Evolutionary conservation across 2,113 vertebrate species (phyloP).

Genomic region (Manacus vitellinus): DNA sequence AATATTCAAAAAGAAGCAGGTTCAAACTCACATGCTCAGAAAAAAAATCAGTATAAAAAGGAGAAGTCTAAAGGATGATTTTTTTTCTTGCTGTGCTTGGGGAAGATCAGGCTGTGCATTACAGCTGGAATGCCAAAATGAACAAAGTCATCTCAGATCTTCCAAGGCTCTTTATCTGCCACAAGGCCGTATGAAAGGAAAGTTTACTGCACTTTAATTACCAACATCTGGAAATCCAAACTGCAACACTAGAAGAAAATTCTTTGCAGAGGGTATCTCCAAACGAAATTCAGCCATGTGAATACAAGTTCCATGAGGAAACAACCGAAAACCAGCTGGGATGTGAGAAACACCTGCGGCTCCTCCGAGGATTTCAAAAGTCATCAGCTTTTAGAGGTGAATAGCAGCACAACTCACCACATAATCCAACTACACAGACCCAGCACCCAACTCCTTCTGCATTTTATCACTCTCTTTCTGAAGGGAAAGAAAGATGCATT

Average conservation of each 20-base stretch:
- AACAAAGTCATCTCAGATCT: not conserved
- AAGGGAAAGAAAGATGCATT: not conserved
- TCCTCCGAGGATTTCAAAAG: not conserved
- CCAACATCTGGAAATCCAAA: not conserved
- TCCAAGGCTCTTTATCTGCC: not conserved
- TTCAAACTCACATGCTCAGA: not conserved
- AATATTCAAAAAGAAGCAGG: not conserved
- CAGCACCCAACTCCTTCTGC: not conserved
- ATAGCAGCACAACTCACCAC: not conserved
- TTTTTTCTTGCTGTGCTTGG: not conserved
- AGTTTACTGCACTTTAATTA: slow-evolving; percentile 3
- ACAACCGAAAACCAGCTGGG: not conserved
- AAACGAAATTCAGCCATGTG: not conserved
- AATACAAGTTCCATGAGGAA: not conserved
- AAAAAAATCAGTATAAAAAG: not conserved
- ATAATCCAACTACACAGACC: not conserved
- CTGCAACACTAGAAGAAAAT: slow-evolving; percentile 15
- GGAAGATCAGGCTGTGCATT: not conserved
- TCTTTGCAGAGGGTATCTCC: not conserved
- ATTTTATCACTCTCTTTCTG: not conserved
- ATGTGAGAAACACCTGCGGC: not conserved
- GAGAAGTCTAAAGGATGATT: not conserved
- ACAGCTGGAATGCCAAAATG: not conserved
- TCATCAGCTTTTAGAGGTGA: not conserved
- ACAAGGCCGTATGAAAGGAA: not conserved